Base-by-base conservation (phyloP, 2,888 invertebrate species). In the Invenusta paracnida region DNA sequence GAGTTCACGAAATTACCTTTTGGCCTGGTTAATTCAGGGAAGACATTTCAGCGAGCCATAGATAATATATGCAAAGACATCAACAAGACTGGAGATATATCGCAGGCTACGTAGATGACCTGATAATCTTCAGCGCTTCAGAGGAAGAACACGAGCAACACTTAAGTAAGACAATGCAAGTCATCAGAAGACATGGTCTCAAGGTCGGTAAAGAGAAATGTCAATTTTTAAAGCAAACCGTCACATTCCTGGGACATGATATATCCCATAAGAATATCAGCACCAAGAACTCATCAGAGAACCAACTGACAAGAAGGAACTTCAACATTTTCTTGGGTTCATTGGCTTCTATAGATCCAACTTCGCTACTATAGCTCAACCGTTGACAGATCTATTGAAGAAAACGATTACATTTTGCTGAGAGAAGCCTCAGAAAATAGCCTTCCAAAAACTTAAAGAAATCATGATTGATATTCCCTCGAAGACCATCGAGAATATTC, bases 71-170 rank as follows among this genome's bases (percentile, higher is more conserved):
- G 48, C 48, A 48, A 48, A 17, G 48, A 48, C 48, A 11, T 48
- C 5, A 48, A 48, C 17, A 79, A 27, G n/a, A n/a, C 23, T 79
- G n/a, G 5, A 11, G 11, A n/a, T 79, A 23, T n/a, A 27, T 79
- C 23, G 79, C 79, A 79, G 79, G 23, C n/a, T 79, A 79, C 79
- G 23, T 79, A 25, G 79, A 79, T 79, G 79, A 79, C 79, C 23
- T n/a, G 2, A 79, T 79, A 2, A 79, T 79, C 27, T 79, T 79
- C 79, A 79, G 79, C 23, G n/a, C 23, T n/a, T 79, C 11, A 5
- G 23, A 25, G n/a, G 11, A 79, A 23, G 79, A 79, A 79, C 79
- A 79, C 27, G 2, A 79, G n/a, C 11, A 79, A 5, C 79, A 79
- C 23, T 79, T 79, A 27, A n/a, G 27, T n/a, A n/a, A n/a, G n/a